Evolutionary conservation across 2,888 invertebrate species (phyloP), one percentile per base, ranked within the genome.

Genomic region (Macrophya alboannulata): DNA sequence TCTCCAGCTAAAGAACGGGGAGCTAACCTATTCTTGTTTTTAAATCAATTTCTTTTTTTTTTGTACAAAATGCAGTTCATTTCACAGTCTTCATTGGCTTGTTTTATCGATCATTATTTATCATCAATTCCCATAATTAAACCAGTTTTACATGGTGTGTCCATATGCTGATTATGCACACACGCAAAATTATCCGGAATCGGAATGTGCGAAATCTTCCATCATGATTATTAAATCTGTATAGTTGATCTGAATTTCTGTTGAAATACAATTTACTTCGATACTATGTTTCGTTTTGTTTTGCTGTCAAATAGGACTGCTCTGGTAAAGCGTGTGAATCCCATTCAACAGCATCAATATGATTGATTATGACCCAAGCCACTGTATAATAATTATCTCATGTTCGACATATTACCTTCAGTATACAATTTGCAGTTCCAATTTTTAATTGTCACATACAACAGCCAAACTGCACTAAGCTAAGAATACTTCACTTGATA

Each of bases 1-100:
- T 83, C 83, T 83, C 81, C 83, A 31, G 59, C 81, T 81, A 81
- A 59, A 81, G 5, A 62, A 81, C 31, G 48, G 51, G n/a, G 71
- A 71, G 71, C 68, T 31, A 68, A 71, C 83, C 87, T 89, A 88
- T 86, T 85, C 76, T 84, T 85, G 87, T 86, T 87, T 31, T 89
- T 88, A 88, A 89, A 89, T 89, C 89, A 88, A 88, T 90, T 89
- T 87, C 88, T 89, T 79, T 90, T 89, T 79, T 90, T 90, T 90
- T 90, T 90, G 90, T 90, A 89, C 89, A 90, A 90, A 89, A 81
- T 81, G 85, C 85, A 83, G 83, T 83, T 83, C 68, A 68, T 83
- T 83, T 83, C 68, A 83, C 83, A 83, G 83, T 83, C 83, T 83
- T 83, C 83, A 83, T 83, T 83, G 83, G 83, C 83, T 43, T 68